Evolutionary conservation across 2,888 invertebrate genomes (phyloP), one percentile per base, ranked within the genome.

Genomic region (Parthenolecanium corni): DNA sequence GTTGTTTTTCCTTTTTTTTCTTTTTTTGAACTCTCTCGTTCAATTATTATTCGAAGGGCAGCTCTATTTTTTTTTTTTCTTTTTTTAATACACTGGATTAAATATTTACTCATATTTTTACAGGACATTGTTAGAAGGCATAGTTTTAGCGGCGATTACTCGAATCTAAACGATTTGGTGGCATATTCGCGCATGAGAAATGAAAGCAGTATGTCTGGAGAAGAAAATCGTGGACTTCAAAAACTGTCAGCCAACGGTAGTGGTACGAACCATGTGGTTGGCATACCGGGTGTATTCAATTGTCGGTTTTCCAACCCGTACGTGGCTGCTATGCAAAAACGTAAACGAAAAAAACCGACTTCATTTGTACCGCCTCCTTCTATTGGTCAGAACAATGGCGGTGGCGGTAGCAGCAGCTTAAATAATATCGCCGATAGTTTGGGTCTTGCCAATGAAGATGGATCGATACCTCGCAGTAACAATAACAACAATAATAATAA

Each of bases 301-400:
- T 90, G 91, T 71, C 80, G 89, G 44, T 89, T 91, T 70, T 80
- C 82, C 2, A 89, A 88, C 72, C 87, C 89, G 0, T 70, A 70
- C 64, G 64, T 66, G 18, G 70, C 70, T 3, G 70, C 70, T n/a
- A 75, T 74, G 42, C 80, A 81, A 20, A 85, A 82, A 66, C 78
- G 89, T 23, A 90, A 90, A 72, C 90, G 90, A 75, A 91, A 91
- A 73, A 90, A 89, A 73, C 89, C 90, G n/a, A 89, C 89, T 0
- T 83, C 84, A 0, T 89, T 90, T 73, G 84, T 90, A 3, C 89
- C 89, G 0, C 89, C 89, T 0, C 83, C 83, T 0, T 75, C 74
- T 14, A 67, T 70, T 14, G 66, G 66, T 5, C 62, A 66, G 6
- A 62, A 56, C 9, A 31, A 31, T 31, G 9, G 31, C 31, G 5